Evolutionary conservation across 2,888 invertebrate species (phyloP).

Genomic region (Eurytoma californica): DNA sequence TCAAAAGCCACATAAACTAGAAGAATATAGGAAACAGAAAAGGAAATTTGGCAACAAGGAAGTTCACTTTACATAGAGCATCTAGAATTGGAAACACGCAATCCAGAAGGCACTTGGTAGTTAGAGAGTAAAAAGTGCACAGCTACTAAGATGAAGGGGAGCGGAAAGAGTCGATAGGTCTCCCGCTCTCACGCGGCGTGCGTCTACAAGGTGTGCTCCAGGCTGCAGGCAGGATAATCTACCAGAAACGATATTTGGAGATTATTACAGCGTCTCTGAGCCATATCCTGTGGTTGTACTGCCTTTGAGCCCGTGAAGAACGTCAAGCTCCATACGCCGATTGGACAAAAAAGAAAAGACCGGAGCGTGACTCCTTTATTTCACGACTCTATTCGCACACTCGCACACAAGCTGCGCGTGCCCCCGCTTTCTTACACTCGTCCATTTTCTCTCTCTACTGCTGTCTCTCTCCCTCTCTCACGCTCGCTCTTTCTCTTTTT

Average conservation of each 20-base stretch:
- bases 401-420: slow-evolving; percentile 8
- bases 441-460: not conserved
- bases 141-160: no score
- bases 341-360: not conserved
- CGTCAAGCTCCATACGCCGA: not conserved
- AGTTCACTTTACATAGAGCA: no score
- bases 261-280: slow-evolving; percentile 4
- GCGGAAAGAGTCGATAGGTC: not conserved
- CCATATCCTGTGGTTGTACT: slow-evolving; percentile 13
- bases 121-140: not conserved
- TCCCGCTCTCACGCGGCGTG: not conserved
- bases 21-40: no score
- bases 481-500: not conserved
- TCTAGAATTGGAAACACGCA: no score
- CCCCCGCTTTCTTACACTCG: not conserved
- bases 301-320: slow-evolving; percentile 8
- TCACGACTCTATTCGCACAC: slow-evolving; percentile 18
- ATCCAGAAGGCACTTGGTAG: no score
- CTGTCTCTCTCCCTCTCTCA: not conserved
- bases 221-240: not conserved
- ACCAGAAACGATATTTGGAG: not conserved
- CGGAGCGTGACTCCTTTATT: slow-evolving; percentile 25
- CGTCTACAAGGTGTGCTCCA: not conserved
- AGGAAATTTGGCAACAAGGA: no score
- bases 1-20: no score